Evolutionary conservation across 1,140 invertebrate genomes (phyloP).

Genomic region (Ceratina japonica): DNA sequence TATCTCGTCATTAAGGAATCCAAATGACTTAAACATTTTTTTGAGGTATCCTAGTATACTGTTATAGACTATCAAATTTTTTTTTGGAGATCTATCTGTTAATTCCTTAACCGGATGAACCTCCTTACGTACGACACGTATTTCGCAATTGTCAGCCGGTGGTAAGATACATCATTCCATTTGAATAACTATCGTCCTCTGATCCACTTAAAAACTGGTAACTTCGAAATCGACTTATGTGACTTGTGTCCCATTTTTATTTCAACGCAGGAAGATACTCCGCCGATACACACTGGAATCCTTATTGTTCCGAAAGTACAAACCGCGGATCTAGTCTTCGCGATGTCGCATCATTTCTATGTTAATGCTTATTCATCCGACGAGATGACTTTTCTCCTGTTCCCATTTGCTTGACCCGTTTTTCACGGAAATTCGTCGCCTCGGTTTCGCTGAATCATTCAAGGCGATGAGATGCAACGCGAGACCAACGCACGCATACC

Average conservation of each 20-base stretch:
- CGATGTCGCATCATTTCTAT: background rate
- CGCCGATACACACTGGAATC: no score
- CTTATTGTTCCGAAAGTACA: no score
- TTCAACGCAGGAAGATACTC: background rate
- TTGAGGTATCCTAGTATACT: no score
- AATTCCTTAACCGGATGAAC: no score
- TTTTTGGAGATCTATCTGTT: no score
- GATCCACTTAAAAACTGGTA: slow-evolving; percentile 28
- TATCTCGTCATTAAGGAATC: no score
- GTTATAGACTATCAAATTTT: no score
- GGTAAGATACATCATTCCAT: background rate
- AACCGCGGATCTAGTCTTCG: no score
- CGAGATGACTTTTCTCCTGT: background rate
- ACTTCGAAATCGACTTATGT: slow-evolving; percentile 35
- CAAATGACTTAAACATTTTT: no score
- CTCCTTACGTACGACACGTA: no score
- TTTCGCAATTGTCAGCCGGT: background rate
- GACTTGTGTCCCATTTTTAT: slow-evolving; percentile 20
- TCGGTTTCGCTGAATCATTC: no score
- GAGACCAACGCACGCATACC: no score
- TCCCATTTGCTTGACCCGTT: background rate
- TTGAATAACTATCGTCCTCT: slow-evolving; percentile 21
- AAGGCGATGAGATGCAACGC: background rate
- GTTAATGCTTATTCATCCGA: background rate
- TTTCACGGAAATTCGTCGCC: background rate